A percentile compares a stretch with the other conserved stretches of the same genome.
Conservation (phyloP, 2,113 vertebrate genomes). For the Capra hircus region DNA sequence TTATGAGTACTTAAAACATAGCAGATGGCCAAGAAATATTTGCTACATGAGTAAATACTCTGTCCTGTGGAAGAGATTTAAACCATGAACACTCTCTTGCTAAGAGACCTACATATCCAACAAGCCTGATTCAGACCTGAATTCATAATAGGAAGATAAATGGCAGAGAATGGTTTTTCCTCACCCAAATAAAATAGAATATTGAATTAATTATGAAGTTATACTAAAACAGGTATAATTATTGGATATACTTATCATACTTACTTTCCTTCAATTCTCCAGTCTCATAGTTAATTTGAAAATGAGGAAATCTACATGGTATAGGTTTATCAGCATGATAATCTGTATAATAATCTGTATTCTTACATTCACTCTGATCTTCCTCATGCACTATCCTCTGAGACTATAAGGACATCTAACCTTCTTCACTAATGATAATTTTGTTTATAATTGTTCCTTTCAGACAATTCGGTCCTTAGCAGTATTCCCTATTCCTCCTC, state of each 20-base stretch:
- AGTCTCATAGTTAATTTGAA: background rate
- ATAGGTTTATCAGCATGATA: background rate
- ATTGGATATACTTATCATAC: background rate
- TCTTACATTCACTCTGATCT: background rate
- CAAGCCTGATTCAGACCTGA: background rate
- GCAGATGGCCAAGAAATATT: background rate
- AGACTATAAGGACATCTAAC: background rate
- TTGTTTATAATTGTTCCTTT: background rate
- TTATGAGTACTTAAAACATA: background rate
- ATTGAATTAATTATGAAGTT: background rate
- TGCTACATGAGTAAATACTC: background rate
- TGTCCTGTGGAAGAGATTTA: background rate
- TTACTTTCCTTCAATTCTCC: background rate
- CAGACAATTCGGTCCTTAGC: background rate
- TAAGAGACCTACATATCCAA: background rate
- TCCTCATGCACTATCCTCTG: background rate
- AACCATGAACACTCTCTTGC: background rate
- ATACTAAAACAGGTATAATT: background rate
- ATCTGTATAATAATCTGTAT: background rate
- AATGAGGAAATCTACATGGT: background rate
- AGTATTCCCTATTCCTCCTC: background rate
- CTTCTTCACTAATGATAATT: background rate
- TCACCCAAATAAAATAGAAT: background rate
- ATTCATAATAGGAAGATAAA: background rate
- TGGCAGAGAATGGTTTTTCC: background rate